These are phyloP conservation scores for Pinna nobilis DNA, from an alignment of 1,140 invertebrate species.

Conservation along the genomic window DNA sequence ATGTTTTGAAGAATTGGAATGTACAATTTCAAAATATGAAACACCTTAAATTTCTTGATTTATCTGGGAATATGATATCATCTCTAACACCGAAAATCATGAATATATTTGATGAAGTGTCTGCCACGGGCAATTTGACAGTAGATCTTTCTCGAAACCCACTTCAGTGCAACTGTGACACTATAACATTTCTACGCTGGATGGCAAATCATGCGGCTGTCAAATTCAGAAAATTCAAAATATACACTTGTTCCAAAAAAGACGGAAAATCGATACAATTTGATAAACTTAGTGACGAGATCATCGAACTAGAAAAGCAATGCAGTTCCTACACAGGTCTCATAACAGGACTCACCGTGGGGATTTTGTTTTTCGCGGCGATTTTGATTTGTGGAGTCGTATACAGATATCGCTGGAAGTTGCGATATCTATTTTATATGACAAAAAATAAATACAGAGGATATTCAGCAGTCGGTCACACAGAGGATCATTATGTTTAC, in stretches of 20 bases:
- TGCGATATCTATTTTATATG: constrained; percentile 50
- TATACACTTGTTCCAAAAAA: neutral
- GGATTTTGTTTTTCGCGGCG: neutral
- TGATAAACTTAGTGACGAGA: neutral
- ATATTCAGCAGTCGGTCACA: constrained; percentile 6
- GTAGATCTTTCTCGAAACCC: constrained; percentile 35
- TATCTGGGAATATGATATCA: constrained; percentile 32
- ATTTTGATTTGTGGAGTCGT: neutral
- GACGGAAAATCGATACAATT: neutral
- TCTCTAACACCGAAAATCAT: neutral
- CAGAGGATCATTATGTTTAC: constrained; percentile 24
- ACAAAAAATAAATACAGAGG: constrained; percentile 21
- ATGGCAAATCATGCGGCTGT: neutral
- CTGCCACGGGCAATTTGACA: neutral
- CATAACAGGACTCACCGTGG: neutral
- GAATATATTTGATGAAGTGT: neutral
- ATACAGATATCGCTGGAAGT: constrained; percentile 46
- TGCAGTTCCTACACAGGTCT: constrained; percentile 1
- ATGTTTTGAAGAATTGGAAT: neutral
- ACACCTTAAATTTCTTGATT: constrained; percentile 25
- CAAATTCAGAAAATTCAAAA: neutral
- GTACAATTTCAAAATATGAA: neutral
- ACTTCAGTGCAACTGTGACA: constrained; percentile 18
- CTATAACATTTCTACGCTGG: constrained; percentile 17
- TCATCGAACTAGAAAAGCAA: constrained; percentile 7